These are phyloP conservation scores for Temnothorax nylanderi DNA, from an alignment of 1,140 invertebrate species.

Conservation along the genomic window DNA sequence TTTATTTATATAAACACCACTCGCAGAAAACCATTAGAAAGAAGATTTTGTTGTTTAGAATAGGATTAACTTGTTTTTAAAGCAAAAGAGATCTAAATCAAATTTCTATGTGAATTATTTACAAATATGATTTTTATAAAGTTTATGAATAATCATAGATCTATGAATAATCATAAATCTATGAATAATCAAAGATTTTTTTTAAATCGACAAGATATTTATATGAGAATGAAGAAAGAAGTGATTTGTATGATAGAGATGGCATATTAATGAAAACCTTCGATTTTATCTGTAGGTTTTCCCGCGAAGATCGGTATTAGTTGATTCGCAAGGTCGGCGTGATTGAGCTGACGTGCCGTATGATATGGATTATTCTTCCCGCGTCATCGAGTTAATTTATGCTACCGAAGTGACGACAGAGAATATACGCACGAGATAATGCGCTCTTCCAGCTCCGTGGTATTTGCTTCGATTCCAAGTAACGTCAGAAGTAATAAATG, in stretches of 20 bases:
- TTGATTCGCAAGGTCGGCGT: conserved; percentile 77
- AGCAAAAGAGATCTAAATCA: background rate
- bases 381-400: conserved; percentile 72
- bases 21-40: background rate
- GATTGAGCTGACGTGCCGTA: conserved; percentile 73
- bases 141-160: background rate
- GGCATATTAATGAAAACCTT: conserved; percentile 17
- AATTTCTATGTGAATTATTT: background rate
- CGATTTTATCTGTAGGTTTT: conserved; percentile 56
- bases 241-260: background rate
- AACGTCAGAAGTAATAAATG: conserved; percentile 16
- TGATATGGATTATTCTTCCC: conserved; percentile 75
- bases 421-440: conserved; percentile 42
- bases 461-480: background rate
- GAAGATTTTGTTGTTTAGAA: background rate
- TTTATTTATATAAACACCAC: background rate
- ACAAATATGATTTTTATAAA: background rate
- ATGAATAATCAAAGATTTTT: too few relatives aligned
- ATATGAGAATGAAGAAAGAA: background rate
- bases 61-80: background rate
- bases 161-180: too few relatives aligned
- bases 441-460: background rate
- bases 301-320: conserved; percentile 76
- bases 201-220: background rate
- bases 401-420: conserved; percentile 42